These are phyloP conservation scores for Cariama cristata DNA, from an alignment of 2,113 vertebrate species.

Conservation along the genomic window DNA sequence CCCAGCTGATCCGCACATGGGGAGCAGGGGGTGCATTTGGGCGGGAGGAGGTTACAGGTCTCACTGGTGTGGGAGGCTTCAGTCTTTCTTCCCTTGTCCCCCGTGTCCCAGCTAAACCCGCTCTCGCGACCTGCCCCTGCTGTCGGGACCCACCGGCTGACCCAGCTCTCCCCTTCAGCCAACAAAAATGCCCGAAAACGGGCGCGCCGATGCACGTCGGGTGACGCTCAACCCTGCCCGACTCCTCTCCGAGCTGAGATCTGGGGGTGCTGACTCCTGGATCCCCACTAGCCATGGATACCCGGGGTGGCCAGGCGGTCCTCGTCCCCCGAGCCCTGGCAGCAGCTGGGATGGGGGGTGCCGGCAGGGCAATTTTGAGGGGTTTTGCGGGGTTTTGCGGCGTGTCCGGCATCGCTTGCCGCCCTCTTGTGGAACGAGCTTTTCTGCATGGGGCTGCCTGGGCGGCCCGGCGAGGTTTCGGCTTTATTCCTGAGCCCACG, in stretches of 20 bases:
- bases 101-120: background rate
- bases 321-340: accelerated
- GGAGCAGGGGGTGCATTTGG: background rate
- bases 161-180: background rate
- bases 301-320: accelerated
- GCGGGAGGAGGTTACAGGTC: background rate
- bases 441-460: background rate
- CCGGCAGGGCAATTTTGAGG: background rate
- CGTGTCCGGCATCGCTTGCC: background rate
- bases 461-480: accelerated
- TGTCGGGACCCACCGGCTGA: background rate
- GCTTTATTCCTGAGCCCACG: accelerated
- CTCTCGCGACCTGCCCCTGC: background rate
- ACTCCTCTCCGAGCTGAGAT: background rate
- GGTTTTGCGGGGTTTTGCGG: background rate
- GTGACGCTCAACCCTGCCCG: accelerated
- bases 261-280: background rate
- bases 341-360: background rate
- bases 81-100: background rate
- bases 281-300: accelerated
- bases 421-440: constrained; percentile 2
- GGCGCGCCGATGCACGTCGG: background rate
- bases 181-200: background rate
- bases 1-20: accelerated
- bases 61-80: background rate